A percentile compares a stretch with the other conserved stretches of the same genome.
Evolutionary conservation across 2,113 vertebrate genomes (phyloP).

Genomic region (Alectura lathami): DNA sequence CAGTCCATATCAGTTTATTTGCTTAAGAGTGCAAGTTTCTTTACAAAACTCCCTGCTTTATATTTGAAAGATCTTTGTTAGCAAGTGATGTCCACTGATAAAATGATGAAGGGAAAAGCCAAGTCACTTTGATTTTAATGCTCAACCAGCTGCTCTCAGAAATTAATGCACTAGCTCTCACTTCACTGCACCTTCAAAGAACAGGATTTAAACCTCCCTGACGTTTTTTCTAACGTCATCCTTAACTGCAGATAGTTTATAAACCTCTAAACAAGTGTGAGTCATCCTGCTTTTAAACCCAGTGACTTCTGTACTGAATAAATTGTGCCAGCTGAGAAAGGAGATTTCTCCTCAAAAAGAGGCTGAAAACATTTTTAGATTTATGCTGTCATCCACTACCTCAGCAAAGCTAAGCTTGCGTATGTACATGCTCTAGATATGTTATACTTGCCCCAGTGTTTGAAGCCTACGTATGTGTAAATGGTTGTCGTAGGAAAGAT

Average conservation of each 20-base stretch:
- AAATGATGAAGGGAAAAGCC: background rate
- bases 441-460: background rate
- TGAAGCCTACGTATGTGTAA: background rate
- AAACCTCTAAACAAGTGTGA: constrained; percentile 45
- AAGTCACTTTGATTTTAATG: background rate
- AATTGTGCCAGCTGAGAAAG: background rate
- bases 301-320: constrained; percentile 1
- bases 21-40: background rate
- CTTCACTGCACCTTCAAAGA: constrained; percentile 12
- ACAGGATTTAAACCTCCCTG: background rate
- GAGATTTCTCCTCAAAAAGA: constrained; percentile 25
- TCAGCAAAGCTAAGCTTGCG: background rate
- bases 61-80: background rate
- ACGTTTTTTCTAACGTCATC: background rate
- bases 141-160: background rate
- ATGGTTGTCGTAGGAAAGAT: background rate
- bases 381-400: background rate
- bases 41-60: background rate
- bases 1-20: background rate
- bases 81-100: background rate
- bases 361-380: background rate
- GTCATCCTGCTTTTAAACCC: constrained; percentile 38
- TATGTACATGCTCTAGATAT: background rate
- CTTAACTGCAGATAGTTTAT: constrained; percentile 5
- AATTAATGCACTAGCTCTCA: constrained; percentile 8